Base-by-base conservation (phyloP, 2,113 vertebrate species). In the Hydrochoerus hydrochaeris region DNA sequence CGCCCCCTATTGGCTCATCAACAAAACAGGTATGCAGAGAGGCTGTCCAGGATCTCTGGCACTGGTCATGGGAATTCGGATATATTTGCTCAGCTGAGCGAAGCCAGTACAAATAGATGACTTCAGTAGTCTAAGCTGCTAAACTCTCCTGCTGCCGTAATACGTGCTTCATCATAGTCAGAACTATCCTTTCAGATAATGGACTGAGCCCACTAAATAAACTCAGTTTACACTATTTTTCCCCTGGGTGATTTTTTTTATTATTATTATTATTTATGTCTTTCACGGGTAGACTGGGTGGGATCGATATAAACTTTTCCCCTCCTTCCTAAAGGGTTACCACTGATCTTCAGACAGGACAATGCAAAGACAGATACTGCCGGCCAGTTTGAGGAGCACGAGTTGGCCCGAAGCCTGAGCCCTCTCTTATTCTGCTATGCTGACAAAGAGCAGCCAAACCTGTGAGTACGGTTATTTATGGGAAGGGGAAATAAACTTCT, bases 261-360 rank as follows among this genome's bases (percentile, higher is more conserved):
- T 49, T 14, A 82, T 82, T n/a, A n/a, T 93, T 85, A 20, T 69
- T 38, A 24, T 83, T 77, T 92, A 28, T 6, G 44, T 85, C 75
- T 95, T 49, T 96, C 49, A 88, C 49, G 60, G 44, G 35, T 85
- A 93, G 91, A 78, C 69, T 32, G 78, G 63, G 28, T 86, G 44
- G 85, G 81, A 93, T 65, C 94, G 35, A 94, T 95, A 93, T 49
- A 88, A 81, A 52, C 32, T 57, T 28, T 28, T 2, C n/a, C 85
- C 57, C 78, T 97, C 87, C 83, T 96, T 84, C 63, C 91, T 98
- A 30, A 97, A 99, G 99, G 99, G 67, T 98, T 99, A 44, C 99
- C 99, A 2, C 97, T 99, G 95, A 99, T 99, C 97, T 99, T 99
- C 98, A 99, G 99, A 85, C 99, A 99, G 98, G 99, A 99, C 98